Percentiles rank a stretch among this genome's conserved stretches.
These are phyloP conservation scores for Vimba vimba DNA, from an alignment of 2,113 vertebrate species.

Conservation along the genomic window DNA sequence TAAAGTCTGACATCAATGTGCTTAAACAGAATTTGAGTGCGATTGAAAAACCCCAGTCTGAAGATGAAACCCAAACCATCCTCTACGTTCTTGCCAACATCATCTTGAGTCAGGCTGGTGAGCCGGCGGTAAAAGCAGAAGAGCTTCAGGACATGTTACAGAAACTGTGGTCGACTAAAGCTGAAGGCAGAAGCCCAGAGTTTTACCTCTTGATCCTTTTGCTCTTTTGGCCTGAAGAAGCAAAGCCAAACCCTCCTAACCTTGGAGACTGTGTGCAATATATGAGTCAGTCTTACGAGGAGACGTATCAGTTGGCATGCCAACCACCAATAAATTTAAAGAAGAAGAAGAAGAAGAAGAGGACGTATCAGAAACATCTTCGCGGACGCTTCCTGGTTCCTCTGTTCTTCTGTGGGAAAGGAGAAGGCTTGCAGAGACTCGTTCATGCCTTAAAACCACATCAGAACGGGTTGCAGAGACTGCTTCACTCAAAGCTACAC, in stretches of 20 bases:
- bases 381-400: constrained; percentile 54
- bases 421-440: constrained; percentile 55
- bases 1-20: neutral
- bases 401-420: constrained; percentile 63
- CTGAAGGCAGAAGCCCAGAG: neutral
- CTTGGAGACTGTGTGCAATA: neutral
- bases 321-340: too few species aligned
- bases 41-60: neutral
- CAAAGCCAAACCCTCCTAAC: neutral
- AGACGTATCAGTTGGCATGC: too few species aligned
- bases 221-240: constrained; percentile 62
- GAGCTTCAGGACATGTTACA: constrained; percentile 45
- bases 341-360: too few species aligned
- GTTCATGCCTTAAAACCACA: constrained; percentile 47
- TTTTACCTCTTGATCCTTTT: constrained; percentile 55
- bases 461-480: constrained; percentile 44
- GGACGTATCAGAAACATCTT: constrained; percentile 44
- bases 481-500: constrained; percentile 57
- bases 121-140: neutral
- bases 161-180: neutral
- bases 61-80: neutral
- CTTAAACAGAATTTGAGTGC: neutral
- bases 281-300: constrained; percentile 46
- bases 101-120: constrained; percentile 54
- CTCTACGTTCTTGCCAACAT: constrained; percentile 61